Percentiles rank a stretch among this genome's conserved stretches.
Evolutionary conservation across 64 coral and sea anemone genomes (phyloP).

Genomic region (Cladopsammia gracilis): DNA sequence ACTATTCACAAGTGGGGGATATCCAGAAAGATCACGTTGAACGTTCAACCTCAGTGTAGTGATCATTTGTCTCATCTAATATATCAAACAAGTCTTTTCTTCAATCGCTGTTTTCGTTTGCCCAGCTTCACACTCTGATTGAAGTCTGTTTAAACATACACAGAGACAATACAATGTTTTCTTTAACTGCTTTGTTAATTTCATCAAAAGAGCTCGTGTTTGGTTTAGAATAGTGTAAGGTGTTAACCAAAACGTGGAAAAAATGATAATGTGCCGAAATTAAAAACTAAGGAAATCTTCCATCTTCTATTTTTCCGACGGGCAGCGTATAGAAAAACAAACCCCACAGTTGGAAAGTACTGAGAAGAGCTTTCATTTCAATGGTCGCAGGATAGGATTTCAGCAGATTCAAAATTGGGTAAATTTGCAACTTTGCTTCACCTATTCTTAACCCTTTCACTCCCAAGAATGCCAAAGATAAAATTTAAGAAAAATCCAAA

Average conservation of each 20-base stretch:
- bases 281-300: too few relatives aligned
- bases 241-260: neutral
- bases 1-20: neutral
- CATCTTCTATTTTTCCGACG: too few relatives aligned
- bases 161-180: neutral
- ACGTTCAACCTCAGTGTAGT: neutral
- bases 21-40: neutral
- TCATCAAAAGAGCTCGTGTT: conserved; percentile 7
- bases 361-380: too few relatives aligned
- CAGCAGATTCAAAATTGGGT: too few relatives aligned
- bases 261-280: too few relatives aligned
- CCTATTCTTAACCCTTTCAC: too few relatives aligned
- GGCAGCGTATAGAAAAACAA: too few relatives aligned
- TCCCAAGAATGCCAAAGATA: too few relatives aligned
- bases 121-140: conserved; percentile 14
- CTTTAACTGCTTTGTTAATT: conserved; percentile 3
- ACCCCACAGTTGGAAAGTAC: too few relatives aligned
- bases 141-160: conserved; percentile 6
- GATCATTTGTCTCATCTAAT: neutral
- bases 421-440: too few relatives aligned
- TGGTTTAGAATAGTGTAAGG: neutral
- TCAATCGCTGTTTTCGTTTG: neutral
- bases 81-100: neutral
- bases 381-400: too few relatives aligned
- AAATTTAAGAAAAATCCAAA: too few relatives aligned